Evolutionary conservation across 2,113 vertebrate genomes (phyloP).

Genomic region (Sylvilagus bachmani): DNA sequence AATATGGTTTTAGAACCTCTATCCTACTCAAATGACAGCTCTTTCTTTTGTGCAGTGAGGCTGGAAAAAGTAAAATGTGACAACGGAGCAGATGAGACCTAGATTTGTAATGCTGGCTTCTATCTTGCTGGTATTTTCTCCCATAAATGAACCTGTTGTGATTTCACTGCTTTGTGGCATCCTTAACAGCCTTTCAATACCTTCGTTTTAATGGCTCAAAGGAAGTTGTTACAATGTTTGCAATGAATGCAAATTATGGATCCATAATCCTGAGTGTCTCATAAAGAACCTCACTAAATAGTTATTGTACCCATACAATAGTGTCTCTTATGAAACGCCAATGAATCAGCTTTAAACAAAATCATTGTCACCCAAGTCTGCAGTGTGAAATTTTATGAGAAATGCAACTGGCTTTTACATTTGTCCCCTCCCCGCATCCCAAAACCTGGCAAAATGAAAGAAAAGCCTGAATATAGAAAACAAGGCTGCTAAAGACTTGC

Average conservation of each 20-base stretch:
- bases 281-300: slow-evolving; percentile 77
- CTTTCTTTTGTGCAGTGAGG: neutral
- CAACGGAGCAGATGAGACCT: slow-evolving; percentile 43
- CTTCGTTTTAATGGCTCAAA: slow-evolving; percentile 76
- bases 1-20: neutral
- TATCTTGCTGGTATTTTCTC: slow-evolving; percentile 58
- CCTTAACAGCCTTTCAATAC: slow-evolving; percentile 75
- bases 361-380: neutral
- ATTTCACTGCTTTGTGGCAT: slow-evolving; percentile 64
- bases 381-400: slow-evolving; percentile 59
- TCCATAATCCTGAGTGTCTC: slow-evolving; percentile 78
- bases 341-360: slow-evolving; percentile 76
- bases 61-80: slow-evolving; percentile 61
- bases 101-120: slow-evolving; percentile 40
- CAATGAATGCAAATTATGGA: slow-evolving; percentile 79
- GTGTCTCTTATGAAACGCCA: slow-evolving; percentile 71
- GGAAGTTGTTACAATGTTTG: slow-evolving; percentile 77
- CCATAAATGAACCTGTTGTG: slow-evolving; percentile 74
- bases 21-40: neutral
- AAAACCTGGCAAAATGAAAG: slow-evolving; percentile 2
- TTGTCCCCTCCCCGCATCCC: too few species aligned
- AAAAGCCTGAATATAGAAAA: slow-evolving; percentile 45
- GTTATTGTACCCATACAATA: slow-evolving; percentile 73
- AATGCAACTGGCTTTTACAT: slow-evolving; percentile 51
- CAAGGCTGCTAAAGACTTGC: neutral